Evolutionary conservation across 2,888 invertebrate genomes (phyloP), one percentile per base, ranked within the genome.

Genomic region (Pimpla rufipes): DNA sequence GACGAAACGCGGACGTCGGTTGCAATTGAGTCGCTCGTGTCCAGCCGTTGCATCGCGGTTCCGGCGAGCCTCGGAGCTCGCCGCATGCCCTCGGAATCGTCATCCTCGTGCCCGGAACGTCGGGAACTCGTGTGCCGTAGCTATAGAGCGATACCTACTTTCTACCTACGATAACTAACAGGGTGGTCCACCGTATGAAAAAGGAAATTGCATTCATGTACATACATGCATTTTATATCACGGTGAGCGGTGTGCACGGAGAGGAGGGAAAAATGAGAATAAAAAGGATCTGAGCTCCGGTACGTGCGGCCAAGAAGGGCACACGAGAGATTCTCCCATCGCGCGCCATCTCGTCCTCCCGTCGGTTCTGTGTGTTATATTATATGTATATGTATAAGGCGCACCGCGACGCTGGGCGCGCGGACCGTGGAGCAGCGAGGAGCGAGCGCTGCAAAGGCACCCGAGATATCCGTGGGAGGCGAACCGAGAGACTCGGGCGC

Each of bases 191-290:
- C 47, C 75, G 29, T 88, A 87, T 85, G 85, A 89, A 89, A 89
- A 89, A 88, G 88, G 87, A 86, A 88, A 86, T 85, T 88, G 86
- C 88, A 87, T 89, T 83, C 85, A 88, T 86, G 87, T 87, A 88
- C 87, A 87, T 87, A 85, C 86, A 85, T 83, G 82, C 81, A 87
- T 89, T 89, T 89, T 89, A 89, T 89, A 89, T 85, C 88, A 62
- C 79, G 29, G 85, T 83, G 77, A 85, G 67, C 29, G 3, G 29
- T 29, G 45, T 23, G 68, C 23, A 62, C 23, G 78, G 21, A 47
- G 68, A 59, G 45, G 18, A 64, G 5, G 5, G 5, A 29, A 29
- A 29, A 29, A 5, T 5, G 5, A 29, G 5, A 29, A 29, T 29
- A 29, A 29, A 80, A 59, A 79, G 10, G 29, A 47, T 79, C 75